These are phyloP conservation scores for Agrochola lota DNA, from an alignment of 2,888 invertebrate species.

Conservation along the genomic window DNA sequence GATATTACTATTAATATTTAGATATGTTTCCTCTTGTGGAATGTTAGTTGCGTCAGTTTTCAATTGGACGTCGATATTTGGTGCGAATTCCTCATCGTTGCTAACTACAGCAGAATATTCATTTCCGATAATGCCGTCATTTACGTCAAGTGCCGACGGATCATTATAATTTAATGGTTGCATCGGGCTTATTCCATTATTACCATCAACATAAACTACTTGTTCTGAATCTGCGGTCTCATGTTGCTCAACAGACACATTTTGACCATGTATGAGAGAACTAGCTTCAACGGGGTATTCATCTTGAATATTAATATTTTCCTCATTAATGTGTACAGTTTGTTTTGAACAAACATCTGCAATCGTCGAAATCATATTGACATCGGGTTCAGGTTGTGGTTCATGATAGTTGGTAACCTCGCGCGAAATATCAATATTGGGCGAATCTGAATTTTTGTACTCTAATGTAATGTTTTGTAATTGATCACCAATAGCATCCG, in stretches of 20 bases:
- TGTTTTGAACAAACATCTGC: conserved; percentile 17
- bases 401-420: conserved; percentile 38
- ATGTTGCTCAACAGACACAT: conserved; percentile 45
- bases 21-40: conserved; percentile 56
- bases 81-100: conserved; percentile 66
- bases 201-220: conserved; percentile 53
- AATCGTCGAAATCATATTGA: background rate
- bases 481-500: conserved; percentile 35
- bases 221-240: conserved; percentile 48
- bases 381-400: conserved; percentile 23
- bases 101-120: conserved; percentile 67
- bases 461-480: conserved; percentile 54
- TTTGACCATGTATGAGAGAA: conserved; percentile 32
- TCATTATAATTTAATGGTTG: conserved; percentile 57
- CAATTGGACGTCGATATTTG: conserved; percentile 60
- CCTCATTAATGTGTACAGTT: conserved; percentile 3
- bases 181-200: conserved; percentile 55
- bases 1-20: conserved; percentile 19
- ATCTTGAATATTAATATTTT: conserved; percentile 10
- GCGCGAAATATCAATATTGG: conserved; percentile 3
- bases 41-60: conserved; percentile 61
- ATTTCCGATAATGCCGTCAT: conserved; percentile 15
- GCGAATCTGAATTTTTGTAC: conserved; percentile 28
- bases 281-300: conserved; percentile 13
- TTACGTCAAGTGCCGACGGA: conserved; percentile 32